Base-by-base conservation (phyloP, 2,113 vertebrate genomes). In the Microtus oregoni region DNA sequence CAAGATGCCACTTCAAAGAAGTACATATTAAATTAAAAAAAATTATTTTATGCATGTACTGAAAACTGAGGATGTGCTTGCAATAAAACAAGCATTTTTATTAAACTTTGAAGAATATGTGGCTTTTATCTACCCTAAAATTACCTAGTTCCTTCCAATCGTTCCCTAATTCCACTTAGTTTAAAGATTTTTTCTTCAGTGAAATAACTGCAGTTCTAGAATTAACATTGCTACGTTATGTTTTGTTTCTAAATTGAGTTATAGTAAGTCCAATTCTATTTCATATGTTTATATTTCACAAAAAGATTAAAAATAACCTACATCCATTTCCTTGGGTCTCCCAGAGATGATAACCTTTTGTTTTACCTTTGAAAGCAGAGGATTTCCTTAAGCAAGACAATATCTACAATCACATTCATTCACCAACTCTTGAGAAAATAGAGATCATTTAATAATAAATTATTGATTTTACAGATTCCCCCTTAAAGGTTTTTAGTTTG, bases 1-100 rank as follows among this genome's bases (percentile, higher is more conserved):
- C 10, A 90, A 92, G 65, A 89, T 94, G 78, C 76, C 87, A 86
- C 41, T 89, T 95, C 78, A 94, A 94, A 93, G 86, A 95, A 79
- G 19, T 58, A 41, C n/a, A 81, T 91, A 91, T 75, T 95, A 52
- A 44, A 96, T 63, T 95, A 41, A 73, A 55, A 85, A 77, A 77
- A 92, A 89, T 30, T n/a, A 67, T 91, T 77, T 85, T 38, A 81
- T 86, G 19, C 22, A n/a, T 32, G 22, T 82, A 81, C 47, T 52
- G 88, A 86, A 95, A 90, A 73, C 50, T 90, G n/a, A 79, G 35
- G 9, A 92, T 92, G 44, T 91, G 6, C 70, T 91, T 96, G 83
- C 35, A 86, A 52, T 63, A 28, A 32, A 89, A 67, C 35, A 24
- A 3, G 28, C 41, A 92, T 11, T 44, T 93, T 91, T 91, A 82